Conservation (phyloP, 2,888 invertebrate genomes). For the Halictus quadricinctus region DNA sequence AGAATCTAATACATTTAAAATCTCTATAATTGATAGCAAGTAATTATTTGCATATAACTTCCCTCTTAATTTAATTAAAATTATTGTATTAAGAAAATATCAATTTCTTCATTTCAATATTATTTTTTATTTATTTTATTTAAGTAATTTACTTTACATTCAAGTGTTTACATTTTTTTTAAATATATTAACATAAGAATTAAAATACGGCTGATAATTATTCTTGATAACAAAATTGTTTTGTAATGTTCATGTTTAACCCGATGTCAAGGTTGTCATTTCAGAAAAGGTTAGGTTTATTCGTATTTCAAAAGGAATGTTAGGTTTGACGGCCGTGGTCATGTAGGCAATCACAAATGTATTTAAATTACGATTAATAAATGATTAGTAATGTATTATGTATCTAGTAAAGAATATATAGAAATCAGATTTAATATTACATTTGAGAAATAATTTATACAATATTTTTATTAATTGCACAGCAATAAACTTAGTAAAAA, state of each 20-base stretch:
- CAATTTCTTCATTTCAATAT: background rate
- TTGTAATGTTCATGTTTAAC: background rate
- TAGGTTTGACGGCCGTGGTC: background rate
- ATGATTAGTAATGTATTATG: background rate
- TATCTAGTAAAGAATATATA: background rate
- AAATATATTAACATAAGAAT: background rate
- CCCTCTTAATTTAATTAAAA: background rate
- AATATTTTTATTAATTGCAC: background rate
- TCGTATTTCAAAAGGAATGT: background rate
- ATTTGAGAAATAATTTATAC: conserved; percentile 5
- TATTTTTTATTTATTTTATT: background rate
- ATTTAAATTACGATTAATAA: background rate
- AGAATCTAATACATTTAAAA: background rate
- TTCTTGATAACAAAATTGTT: background rate
- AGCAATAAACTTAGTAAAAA: background rate
- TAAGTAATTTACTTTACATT: conserved; percentile 4
- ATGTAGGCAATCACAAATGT: background rate
- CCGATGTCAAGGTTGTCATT: background rate
- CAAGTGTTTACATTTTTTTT: background rate
- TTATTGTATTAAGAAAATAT: background rate
- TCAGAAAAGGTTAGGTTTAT: conserved; percentile 6
- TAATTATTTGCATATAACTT: background rate
- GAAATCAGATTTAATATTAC: background rate
- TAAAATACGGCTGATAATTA: background rate
- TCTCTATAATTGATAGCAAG: background rate